Conservation (phyloP, 2,797 vertebrate genomes). For the Anabas testudineus region DNA sequence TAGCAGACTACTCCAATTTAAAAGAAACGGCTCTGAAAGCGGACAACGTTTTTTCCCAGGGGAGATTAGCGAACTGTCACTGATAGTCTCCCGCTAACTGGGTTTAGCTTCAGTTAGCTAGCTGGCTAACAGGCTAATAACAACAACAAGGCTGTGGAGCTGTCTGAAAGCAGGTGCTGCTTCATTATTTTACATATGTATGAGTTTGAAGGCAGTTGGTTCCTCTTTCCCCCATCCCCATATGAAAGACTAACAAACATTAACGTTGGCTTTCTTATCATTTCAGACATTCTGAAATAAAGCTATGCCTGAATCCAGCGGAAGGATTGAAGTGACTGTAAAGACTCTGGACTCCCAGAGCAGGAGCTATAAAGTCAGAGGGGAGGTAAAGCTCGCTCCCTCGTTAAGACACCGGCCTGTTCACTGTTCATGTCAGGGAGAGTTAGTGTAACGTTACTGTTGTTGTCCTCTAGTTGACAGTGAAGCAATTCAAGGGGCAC, state of each 20-base stretch:
- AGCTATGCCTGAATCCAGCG: conserved; percentile 81
- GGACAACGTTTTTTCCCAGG: background rate
- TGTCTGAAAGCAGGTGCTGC: conserved; percentile 8
- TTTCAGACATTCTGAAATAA: conserved; percentile 8
- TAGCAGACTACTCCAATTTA: background rate
- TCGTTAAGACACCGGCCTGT: no score
- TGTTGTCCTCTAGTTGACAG: conserved; percentile 82
- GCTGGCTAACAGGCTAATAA: conserved; percentile 47
- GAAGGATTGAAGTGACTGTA: conserved; percentile 86
- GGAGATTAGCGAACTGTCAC: conserved; percentile 14
- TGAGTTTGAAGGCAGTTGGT: background rate
- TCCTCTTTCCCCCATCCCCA: no score
- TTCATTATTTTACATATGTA: background rate
- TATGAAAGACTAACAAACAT: background rate
- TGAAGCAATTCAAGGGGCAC: conserved; percentile 91
- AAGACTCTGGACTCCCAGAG: conserved; percentile 91
- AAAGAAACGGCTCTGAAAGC: background rate
- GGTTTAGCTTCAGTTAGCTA: conserved; percentile 45
- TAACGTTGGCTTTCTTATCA: background rate
- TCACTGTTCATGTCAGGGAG: background rate
- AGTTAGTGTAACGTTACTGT: background rate
- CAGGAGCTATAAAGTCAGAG: conserved; percentile 86
- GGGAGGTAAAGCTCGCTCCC: conserved; percentile 80
- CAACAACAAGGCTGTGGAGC: conserved; percentile 25
- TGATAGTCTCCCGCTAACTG: conserved; percentile 13